A percentile compares a stretch with the other conserved stretches of the same genome.
These are phyloP conservation scores for Auanema sp. DNA, from an alignment of 2,888 invertebrate genomes.

Conservation along the genomic window DNA sequence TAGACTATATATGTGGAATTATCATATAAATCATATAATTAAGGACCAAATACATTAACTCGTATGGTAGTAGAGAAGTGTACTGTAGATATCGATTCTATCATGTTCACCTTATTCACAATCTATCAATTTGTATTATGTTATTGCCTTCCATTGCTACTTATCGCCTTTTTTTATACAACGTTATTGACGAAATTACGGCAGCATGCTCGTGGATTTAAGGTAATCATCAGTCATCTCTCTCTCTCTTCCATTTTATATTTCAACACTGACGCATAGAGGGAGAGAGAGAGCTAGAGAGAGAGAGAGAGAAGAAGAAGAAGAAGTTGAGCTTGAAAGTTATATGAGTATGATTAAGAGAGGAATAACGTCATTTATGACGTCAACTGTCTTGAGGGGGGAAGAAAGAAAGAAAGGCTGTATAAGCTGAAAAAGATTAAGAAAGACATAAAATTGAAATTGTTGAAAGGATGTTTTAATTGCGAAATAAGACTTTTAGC, in stretches of 20 bases:
- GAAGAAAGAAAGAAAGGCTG: too few relatives aligned
- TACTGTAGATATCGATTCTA: conserved; percentile 53
- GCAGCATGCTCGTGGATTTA: conserved; percentile 59
- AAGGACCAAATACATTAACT: conserved; percentile 49
- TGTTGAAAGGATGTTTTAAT: too few relatives aligned
- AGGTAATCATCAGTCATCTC: conserved; percentile 28
- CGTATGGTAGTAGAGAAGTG: conserved; percentile 62
- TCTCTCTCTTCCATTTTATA: background rate
- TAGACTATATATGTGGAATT: background rate
- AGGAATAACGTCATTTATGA: too few relatives aligned
- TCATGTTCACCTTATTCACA: conserved; percentile 49
- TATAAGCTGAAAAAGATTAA: too few relatives aligned
- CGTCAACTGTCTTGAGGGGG: too few relatives aligned
- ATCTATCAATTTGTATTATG: conserved; percentile 58
- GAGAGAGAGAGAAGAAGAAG: too few relatives aligned
- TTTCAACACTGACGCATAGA: background rate
- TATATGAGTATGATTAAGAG: too few relatives aligned
- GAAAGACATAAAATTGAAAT: too few relatives aligned
- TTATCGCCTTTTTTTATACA: conserved; percentile 60
- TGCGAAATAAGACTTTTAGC: too few relatives aligned
- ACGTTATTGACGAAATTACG: conserved; percentile 50
- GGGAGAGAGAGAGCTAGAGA: too few relatives aligned
- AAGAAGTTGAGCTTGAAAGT: too few relatives aligned
- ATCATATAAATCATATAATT: conserved; percentile 6
- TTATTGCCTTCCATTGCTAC: conserved; percentile 56